These are phyloP conservation scores for Slavum lentiscoides DNA, from an alignment of 2,888 invertebrate species.

Conservation along the genomic window DNA sequence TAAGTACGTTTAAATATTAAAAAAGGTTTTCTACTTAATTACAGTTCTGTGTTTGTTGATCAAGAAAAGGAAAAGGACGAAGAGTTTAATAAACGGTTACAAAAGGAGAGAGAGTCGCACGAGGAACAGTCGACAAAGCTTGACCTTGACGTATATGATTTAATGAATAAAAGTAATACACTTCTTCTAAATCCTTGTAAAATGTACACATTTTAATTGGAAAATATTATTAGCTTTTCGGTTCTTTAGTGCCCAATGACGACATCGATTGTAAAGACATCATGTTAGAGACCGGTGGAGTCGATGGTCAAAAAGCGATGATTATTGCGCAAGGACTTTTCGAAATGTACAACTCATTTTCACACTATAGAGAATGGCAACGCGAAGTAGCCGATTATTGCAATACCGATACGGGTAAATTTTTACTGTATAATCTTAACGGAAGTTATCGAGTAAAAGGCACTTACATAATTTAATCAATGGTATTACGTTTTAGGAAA, in stretches of 20 bases:
- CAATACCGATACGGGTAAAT: constrained; percentile 61
- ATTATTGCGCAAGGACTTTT: constrained; percentile 86
- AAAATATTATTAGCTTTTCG: constrained; percentile 15
- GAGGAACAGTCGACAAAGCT: constrained; percentile 64
- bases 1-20: background rate
- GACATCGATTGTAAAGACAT: constrained; percentile 65
- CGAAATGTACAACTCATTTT: constrained; percentile 79
- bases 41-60: constrained; percentile 36
- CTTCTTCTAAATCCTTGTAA: background rate
- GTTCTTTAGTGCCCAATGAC: constrained; percentile 59
- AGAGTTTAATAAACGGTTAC: constrained; percentile 70
- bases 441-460: background rate
- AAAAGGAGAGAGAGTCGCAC: constrained; percentile 70
- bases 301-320: constrained; percentile 97
- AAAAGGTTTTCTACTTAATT: constrained; percentile 19
- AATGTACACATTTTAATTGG: background rate
- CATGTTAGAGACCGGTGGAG: constrained; percentile 83
- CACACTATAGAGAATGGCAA: constrained; percentile 71
- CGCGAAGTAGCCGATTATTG: constrained; percentile 62
- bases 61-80: constrained; percentile 61
- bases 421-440: no score
- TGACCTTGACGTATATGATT: constrained; percentile 61
- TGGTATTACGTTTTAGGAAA: constrained; percentile 64
- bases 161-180: background rate
- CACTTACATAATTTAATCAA: constrained; percentile 48